Conservation (phyloP, 2,113 vertebrate genomes). For the Pyxicephalus adspersus region DNA sequence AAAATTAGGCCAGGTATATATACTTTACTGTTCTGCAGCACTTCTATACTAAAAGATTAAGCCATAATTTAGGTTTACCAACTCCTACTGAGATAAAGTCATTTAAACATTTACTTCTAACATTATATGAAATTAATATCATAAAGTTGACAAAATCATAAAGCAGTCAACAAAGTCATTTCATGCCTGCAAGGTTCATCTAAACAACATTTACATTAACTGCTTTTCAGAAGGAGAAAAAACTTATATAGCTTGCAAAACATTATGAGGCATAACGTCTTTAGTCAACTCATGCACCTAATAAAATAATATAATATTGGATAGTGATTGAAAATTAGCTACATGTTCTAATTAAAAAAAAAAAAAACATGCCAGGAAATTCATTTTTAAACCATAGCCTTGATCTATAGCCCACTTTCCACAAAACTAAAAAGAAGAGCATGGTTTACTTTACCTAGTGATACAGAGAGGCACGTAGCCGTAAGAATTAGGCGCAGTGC, state of each 20-base stretch:
- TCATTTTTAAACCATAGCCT: constrained; percentile 34
- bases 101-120: not conserved
- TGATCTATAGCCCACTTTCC: constrained; percentile 1
- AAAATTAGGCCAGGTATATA: no score
- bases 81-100: not conserved
- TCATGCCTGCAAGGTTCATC: constrained; percentile 16
- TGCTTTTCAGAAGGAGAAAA: constrained; percentile 63
- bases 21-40: not conserved
- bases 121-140: constrained; percentile 14
- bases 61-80: not conserved
- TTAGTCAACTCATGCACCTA: constrained; percentile 58
- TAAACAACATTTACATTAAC: constrained; percentile 19
- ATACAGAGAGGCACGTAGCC: constrained; percentile 7
- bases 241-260: constrained; percentile 59
- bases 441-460: constrained; percentile 4
- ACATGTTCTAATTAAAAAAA: constrained; percentile 64
- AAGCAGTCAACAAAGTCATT: constrained; percentile 1
- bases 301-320: constrained; percentile 71
- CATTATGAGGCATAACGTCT: constrained; percentile 57
- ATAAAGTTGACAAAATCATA: not conserved
- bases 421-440: not conserved
- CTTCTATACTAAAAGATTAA: no score
- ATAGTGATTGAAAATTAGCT: constrained; percentile 65
- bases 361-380: constrained; percentile 59
- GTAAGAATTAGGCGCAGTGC: no score